phyloP scores from a whole-genome alignment of 2,797 vertebrate genomes.

The Masticophis lateralis region DNA sequence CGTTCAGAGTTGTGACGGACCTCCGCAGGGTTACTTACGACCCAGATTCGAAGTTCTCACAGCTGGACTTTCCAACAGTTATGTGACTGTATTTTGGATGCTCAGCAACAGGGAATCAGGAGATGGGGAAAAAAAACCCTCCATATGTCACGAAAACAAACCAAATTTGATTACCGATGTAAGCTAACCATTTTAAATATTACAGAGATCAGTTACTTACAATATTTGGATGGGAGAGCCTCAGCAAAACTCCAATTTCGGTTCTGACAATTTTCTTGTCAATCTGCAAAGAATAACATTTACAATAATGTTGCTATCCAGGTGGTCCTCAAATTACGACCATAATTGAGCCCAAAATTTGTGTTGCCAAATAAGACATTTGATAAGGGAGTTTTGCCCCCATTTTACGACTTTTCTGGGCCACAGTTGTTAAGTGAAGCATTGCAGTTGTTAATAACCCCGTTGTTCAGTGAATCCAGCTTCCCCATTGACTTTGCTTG shows the following conservation, averaged over 20 bases:
- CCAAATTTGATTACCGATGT: not conserved
- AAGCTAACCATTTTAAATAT: not conserved
- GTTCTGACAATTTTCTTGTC: constrained; percentile 90
- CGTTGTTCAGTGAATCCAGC: too few relatives aligned
- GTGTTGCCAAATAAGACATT: too few relatives aligned
- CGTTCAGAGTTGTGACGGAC: not conserved
- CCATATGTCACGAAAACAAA: accelerated
- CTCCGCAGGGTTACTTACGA: not conserved
- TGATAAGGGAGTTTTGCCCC: too few relatives aligned
- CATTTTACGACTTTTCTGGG: too few relatives aligned
- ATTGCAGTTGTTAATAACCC: too few relatives aligned
- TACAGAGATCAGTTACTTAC: constrained; percentile 68
- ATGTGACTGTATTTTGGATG: not conserved
- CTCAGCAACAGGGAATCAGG: not conserved
- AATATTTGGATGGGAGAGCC: constrained; percentile 87
- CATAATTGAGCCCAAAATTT: too few relatives aligned
- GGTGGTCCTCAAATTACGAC: not conserved
- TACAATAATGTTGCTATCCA: not conserved
- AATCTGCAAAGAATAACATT: constrained; percentile 69
- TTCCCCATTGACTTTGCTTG: too few relatives aligned
- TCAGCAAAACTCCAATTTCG: constrained; percentile 85
- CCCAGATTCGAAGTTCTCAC: not conserved
- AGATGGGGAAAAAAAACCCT: accelerated
- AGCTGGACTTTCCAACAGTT: not conserved
- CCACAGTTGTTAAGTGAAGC: too few relatives aligned